Evolutionary conservation across 2,113 vertebrate genomes (phyloP).

Genomic region (Argyrosomus japonicus): DNA sequence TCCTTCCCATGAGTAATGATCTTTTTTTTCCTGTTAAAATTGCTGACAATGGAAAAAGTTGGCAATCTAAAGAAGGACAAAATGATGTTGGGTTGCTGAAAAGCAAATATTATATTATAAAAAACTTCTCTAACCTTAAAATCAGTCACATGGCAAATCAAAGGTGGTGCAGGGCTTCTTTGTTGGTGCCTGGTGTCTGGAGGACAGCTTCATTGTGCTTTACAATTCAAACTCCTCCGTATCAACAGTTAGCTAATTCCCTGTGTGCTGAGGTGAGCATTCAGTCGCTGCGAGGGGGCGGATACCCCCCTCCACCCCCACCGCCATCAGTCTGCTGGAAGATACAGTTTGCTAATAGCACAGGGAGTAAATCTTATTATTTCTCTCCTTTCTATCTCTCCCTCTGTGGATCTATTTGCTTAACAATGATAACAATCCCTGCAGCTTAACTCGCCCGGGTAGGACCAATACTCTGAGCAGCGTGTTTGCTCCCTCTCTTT

Average conservation of each 20-base stretch:
- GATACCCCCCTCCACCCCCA: no score
- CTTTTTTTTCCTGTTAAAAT: no score
- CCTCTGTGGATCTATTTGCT: constrained; percentile 70
- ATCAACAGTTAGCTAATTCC: constrained; percentile 64
- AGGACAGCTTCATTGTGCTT: constrained; percentile 21
- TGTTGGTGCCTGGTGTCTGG: constrained; percentile 7
- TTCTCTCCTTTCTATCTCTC: constrained; percentile 46
- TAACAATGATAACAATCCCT: constrained; percentile 74
- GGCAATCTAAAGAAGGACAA: neutral
- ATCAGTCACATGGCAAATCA: neutral
- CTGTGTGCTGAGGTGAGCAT: constrained; percentile 67
- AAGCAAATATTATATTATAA: neutral
- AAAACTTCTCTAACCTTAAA: neutral
- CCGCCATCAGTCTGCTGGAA: constrained; percentile 39
- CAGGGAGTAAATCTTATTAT: constrained; percentile 59
- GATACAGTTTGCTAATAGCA: constrained; percentile 68
- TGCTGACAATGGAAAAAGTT: no score
- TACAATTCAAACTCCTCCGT: constrained; percentile 25
- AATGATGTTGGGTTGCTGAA: neutral
- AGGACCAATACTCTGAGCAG: constrained; percentile 45
- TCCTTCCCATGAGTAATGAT: neutral
- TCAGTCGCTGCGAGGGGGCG: constrained; percentile 10
- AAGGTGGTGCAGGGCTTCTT: neutral
- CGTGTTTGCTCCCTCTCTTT: constrained; percentile 60
- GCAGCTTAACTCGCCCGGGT: constrained; percentile 59